A percentile compares a stretch with the other conserved stretches of the same genome.
Evolutionary conservation across 1,140 invertebrate species (phyloP).

Genomic region (Oryzaephilus surinamensis): DNA sequence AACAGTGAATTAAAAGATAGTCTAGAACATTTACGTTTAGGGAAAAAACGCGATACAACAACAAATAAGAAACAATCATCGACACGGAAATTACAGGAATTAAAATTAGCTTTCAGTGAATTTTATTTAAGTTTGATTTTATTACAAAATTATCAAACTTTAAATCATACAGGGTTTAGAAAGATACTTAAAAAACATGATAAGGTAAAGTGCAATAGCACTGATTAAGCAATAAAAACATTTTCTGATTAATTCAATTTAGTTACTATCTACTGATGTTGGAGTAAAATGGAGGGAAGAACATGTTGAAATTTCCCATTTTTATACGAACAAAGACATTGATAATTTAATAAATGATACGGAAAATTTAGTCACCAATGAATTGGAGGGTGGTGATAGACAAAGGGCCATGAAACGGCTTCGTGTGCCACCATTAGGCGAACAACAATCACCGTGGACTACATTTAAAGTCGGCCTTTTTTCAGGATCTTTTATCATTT

Average conservation of each 20-base stretch:
- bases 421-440: constrained; percentile 74
- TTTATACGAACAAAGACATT: constrained; percentile 81
- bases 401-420: constrained; percentile 79
- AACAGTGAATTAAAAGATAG: constrained; percentile 58
- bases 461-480: constrained; percentile 78
- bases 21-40: constrained; percentile 45
- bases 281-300: constrained; percentile 64
- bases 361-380: constrained; percentile 68
- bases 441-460: constrained; percentile 72
- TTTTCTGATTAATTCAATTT: constrained; percentile 12
- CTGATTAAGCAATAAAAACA: not conserved
- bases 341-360: constrained; percentile 76
- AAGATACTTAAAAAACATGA: constrained; percentile 94
- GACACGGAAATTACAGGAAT: constrained; percentile 62
- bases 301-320: constrained; percentile 71
- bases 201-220: constrained; percentile 49
- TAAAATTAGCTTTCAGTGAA: constrained; percentile 86
- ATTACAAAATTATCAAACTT: constrained; percentile 59
- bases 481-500: constrained; percentile 69
- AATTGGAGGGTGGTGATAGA: constrained; percentile 73
- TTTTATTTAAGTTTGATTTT: constrained; percentile 84
- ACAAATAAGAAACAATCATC: constrained; percentile 37
- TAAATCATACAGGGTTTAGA: constrained; percentile 86
- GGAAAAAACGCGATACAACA: constrained; percentile 36
- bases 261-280: constrained; percentile 46